phyloP scores from a whole-genome alignment of 2,113 vertebrate species.

The Lasiurus borealis region DNA sequence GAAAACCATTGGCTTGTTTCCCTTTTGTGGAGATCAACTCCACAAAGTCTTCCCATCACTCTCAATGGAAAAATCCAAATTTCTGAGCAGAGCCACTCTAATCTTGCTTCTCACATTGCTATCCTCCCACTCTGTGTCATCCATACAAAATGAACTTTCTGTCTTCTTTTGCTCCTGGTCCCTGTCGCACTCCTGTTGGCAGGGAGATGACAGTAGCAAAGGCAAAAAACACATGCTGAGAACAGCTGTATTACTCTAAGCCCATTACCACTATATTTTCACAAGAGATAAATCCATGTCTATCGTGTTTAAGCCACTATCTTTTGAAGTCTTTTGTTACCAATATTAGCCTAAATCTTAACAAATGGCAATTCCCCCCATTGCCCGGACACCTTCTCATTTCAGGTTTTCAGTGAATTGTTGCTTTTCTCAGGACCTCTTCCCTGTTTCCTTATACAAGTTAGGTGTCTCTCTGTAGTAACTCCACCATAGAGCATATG shows the following conservation, averaged over 20 bases:
- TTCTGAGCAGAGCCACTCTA: background rate
- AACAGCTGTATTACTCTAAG: background rate
- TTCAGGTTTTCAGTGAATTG: background rate
- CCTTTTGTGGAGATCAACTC: background rate
- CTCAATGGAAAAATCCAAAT: background rate
- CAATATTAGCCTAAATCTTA: background rate
- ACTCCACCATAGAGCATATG: background rate
- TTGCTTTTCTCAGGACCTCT: background rate
- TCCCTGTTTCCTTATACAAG: background rate
- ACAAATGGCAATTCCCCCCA: background rate
- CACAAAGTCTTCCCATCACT: background rate
- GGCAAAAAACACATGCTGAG: background rate
- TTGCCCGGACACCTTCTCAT: background rate
- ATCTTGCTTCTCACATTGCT: background rate
- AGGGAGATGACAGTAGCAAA: background rate
- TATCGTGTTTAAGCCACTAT: background rate
- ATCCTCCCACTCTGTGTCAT: background rate
- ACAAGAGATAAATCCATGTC: background rate
- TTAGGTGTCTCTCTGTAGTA: background rate
- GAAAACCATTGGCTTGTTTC: background rate
- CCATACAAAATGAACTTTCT: background rate
- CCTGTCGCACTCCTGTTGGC: background rate
- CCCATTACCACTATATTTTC: background rate
- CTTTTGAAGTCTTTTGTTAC: background rate
- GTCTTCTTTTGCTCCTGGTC: background rate